Evolutionary conservation across 1,140 invertebrate species (phyloP).

Genomic region (Eumaeus atala): DNA sequence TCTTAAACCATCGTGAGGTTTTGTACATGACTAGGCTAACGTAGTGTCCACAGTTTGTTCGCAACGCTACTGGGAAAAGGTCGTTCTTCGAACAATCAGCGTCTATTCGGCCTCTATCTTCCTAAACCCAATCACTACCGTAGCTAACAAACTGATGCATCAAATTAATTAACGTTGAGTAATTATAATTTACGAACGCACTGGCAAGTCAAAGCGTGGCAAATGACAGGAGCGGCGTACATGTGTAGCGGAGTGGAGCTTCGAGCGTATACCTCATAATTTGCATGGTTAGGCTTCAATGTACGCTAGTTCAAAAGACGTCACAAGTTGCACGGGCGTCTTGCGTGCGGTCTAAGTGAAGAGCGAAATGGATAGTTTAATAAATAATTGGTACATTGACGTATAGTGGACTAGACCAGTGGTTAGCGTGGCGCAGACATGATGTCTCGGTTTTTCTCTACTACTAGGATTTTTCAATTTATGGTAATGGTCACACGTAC

Average conservation of each 20-base stretch:
- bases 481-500: too few relatives aligned
- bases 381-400: too few relatives aligned
- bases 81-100: too few relatives aligned
- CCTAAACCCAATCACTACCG: too few relatives aligned
- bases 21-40: too few relatives aligned
- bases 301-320: slow-evolving; percentile 28
- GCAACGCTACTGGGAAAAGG: too few relatives aligned
- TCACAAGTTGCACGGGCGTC: slow-evolving; percentile 23
- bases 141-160: too few relatives aligned
- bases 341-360: slow-evolving; percentile 1
- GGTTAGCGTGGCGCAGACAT: neutral
- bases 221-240: slow-evolving; percentile 12
- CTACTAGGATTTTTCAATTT: too few relatives aligned
- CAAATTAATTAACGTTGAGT: neutral
- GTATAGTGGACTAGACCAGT: neutral
- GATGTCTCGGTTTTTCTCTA: too few relatives aligned
- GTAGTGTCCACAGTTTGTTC: too few relatives aligned
- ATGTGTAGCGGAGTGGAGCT: slow-evolving; percentile 16
- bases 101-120: too few relatives aligned
- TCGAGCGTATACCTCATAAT: slow-evolving; percentile 25
- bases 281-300: slow-evolving; percentile 30
- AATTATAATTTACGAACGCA: neutral
- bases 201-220: slow-evolving; percentile 3
- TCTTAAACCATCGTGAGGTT: too few relatives aligned
- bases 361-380: neutral